These are phyloP conservation scores for Brachyrhaphis roseni DNA, from an alignment of 2,797 vertebrate species.

Conservation along the genomic window DNA sequence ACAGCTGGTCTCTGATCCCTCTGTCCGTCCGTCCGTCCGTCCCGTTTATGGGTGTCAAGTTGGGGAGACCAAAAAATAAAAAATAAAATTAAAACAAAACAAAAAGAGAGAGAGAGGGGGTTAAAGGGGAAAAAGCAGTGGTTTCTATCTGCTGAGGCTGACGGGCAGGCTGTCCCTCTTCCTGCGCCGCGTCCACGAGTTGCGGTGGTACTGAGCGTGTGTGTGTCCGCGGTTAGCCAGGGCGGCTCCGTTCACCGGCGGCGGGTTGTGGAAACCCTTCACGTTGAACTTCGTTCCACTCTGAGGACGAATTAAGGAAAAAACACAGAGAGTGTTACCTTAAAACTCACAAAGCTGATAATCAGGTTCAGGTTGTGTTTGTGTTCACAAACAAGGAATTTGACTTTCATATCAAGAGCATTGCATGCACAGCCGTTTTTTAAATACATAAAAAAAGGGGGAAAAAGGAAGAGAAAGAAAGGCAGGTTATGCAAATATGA, in stretches of 20 bases:
- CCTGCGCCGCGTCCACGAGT: slow-evolving; percentile 88
- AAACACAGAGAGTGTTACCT: background rate
- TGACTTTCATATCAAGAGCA: background rate
- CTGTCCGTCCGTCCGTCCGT: slow-evolving; percentile 40
- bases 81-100: slow-evolving; percentile 33
- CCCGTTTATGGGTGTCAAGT: no score
- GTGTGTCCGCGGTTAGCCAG: slow-evolving; percentile 80
- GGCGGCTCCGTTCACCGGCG: slow-evolving; percentile 82
- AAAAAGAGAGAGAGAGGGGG: slow-evolving; percentile 13
- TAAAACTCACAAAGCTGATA: no score
- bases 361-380: background rate
- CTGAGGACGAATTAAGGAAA: slow-evolving; percentile 60
- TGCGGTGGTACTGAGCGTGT: slow-evolving; percentile 91
- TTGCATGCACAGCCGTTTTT: background rate
- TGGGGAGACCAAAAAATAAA: slow-evolving; percentile 42
- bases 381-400: background rate
- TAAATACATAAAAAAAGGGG: background rate
- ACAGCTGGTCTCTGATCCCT: slow-evolving; percentile 80
- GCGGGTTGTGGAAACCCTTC: slow-evolving; percentile 89
- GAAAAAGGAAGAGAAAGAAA: background rate
- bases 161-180: slow-evolving; percentile 94
- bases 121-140: slow-evolving; percentile 11
- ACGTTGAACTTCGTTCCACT: slow-evolving; percentile 88
- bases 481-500: background rate
- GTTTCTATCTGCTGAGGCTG: slow-evolving; percentile 92